phyloP scores from a whole-genome alignment of 2,888 invertebrate species.

The Lasius fuliginosus region DNA sequence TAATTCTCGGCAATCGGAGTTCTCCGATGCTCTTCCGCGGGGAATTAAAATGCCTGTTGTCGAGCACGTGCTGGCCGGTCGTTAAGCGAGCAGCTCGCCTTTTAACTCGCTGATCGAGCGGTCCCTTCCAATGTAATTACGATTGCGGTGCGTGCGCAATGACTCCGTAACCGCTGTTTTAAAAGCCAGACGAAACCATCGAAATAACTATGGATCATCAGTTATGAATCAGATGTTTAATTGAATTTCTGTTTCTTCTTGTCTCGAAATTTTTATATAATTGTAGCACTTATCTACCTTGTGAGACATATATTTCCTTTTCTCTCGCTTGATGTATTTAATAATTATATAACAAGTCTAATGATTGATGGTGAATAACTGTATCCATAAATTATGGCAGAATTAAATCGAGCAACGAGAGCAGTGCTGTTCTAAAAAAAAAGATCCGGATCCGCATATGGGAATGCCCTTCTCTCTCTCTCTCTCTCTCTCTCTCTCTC shows the following conservation, averaged over 20 bases:
- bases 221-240: too few species aligned
- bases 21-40: constrained; percentile 49
- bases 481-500: too few species aligned
- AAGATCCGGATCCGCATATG: neutral
- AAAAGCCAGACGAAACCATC: neutral
- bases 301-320: too few species aligned
- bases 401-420: neutral
- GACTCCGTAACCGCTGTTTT: neutral
- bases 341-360: neutral
- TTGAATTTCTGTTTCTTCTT: too few species aligned
- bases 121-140: constrained; percentile 59
- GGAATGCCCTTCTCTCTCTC: neutral
- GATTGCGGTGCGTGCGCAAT: constrained; percentile 7
- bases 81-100: constrained; percentile 61
- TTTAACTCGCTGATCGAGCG: constrained; percentile 54
- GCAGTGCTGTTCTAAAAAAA: neutral
- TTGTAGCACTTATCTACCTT: too few species aligned
- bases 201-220: neutral
- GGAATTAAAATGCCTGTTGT: constrained; percentile 68
- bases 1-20: constrained; percentile 69
- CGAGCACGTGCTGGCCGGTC: constrained; percentile 70
- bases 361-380: neutral
- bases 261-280: too few species aligned
- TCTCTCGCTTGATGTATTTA: too few species aligned
- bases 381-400: neutral